Evolutionary conservation across 2,888 invertebrate species (phyloP).

Genomic region (Parasteatoda lunata): DNA sequence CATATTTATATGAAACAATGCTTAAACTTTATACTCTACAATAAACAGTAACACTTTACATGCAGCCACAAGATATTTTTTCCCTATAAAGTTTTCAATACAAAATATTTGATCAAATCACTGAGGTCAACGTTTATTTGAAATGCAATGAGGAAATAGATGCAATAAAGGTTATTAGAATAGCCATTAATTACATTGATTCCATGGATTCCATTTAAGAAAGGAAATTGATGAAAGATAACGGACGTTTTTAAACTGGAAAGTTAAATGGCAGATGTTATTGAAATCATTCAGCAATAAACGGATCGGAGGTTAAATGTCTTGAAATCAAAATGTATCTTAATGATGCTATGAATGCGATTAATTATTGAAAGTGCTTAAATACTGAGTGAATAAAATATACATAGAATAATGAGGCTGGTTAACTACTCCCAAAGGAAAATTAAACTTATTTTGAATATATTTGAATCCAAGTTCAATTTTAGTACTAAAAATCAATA

Average conservation of each 20-base stretch:
- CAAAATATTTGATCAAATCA: slow-evolving; percentile 14
- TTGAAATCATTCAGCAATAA: not conserved
- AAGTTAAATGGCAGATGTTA: not conserved
- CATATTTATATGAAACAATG: no score
- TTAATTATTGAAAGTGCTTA: no score
- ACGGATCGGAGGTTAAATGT: no score
- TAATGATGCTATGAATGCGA: no score
- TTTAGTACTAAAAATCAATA: no score
- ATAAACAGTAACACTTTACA: slow-evolving; percentile 9
- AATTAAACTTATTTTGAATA: no score
- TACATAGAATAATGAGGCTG: no score
- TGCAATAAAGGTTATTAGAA: slow-evolving; percentile 11
- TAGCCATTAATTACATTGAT: slow-evolving; percentile 17
- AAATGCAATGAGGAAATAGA: slow-evolving; percentile 9
- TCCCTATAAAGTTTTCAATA: not conserved
- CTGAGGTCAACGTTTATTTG: slow-evolving; percentile 4
- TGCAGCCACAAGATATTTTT: slow-evolving; percentile 1
- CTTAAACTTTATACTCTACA: no score
- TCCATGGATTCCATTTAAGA: not conserved
- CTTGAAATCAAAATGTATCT: no score
- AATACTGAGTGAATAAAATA: no score
- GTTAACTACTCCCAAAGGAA: no score
- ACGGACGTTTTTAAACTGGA: not conserved
- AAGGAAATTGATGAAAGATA: slow-evolving; percentile 11
- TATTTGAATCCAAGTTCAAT: no score